Conservation (phyloP, 2,797 vertebrate species). For the Picus viridis region DNA sequence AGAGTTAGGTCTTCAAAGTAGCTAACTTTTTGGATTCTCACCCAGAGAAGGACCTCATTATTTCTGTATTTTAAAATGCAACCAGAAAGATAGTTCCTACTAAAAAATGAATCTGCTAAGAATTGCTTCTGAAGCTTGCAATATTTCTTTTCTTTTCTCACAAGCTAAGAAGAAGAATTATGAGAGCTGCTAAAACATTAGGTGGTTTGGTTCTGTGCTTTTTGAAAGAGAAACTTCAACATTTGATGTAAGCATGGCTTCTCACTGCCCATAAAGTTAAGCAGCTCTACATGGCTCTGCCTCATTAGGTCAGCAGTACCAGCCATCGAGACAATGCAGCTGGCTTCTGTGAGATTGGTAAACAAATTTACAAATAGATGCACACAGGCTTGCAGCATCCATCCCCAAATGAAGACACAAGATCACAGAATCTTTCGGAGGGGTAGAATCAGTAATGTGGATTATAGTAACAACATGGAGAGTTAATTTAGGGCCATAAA, state of each 20-base stretch:
- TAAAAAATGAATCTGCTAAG: neutral
- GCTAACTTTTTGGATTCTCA: neutral
- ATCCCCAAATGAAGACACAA: neutral
- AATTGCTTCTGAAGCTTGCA: neutral
- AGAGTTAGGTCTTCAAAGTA: neutral
- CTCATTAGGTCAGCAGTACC: constrained; percentile 44
- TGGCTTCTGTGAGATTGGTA: neutral
- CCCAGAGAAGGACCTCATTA: neutral
- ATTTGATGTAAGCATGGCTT: neutral
- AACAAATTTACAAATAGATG: constrained; percentile 18
- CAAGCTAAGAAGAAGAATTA: neutral
- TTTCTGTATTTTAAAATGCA: neutral
- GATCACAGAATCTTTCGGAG: neutral
- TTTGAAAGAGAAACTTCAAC: neutral
- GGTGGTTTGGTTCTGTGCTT: neutral
- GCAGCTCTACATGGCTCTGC: constrained; percentile 1
- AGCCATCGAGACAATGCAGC: neutral
- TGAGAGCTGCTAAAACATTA: neutral
- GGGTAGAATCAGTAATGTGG: neutral
- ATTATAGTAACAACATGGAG: neutral
- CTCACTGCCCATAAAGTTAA: neutral
- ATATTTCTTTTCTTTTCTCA: neutral
- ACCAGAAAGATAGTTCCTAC: neutral
- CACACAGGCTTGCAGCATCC: neutral
- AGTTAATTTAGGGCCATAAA: constrained; percentile 47